These are phyloP conservation scores for Pyrrhosoma nymphula DNA, from an alignment of 2,888 invertebrate species.

Conservation along the genomic window DNA sequence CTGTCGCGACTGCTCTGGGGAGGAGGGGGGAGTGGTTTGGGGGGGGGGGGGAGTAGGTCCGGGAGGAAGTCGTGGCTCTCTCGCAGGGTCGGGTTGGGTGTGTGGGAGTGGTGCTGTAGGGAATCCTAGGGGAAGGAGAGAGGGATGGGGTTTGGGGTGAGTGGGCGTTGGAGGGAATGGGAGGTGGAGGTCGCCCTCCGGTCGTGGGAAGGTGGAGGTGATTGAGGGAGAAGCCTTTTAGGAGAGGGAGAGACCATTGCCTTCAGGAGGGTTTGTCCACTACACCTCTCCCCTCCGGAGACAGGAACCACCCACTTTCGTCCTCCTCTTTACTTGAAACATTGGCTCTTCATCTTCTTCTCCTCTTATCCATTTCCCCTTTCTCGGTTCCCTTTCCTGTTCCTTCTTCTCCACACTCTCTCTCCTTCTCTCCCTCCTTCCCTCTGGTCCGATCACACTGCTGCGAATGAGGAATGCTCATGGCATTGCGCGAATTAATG, in stretches of 20 bases:
- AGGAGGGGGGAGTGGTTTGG: neutral
- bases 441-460: too few species aligned
- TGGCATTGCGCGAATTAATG: too few species aligned
- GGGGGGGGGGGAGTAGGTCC: neutral
- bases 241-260: constrained; percentile 30
- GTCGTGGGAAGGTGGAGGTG: constrained; percentile 60
- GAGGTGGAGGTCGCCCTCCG: neutral
- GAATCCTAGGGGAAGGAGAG: neutral
- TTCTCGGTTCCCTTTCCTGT: neutral
- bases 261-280: neutral
- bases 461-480: too few species aligned
- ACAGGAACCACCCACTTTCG: constrained; percentile 3
- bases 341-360: neutral
- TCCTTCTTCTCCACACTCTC: neutral
- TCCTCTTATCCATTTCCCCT: neutral
- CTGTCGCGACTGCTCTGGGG: constrained; percentile 61
- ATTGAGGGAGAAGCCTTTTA: constrained; percentile 45
- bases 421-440: neutral
- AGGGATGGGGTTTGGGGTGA: too few species aligned
- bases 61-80: neutral
- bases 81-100: neutral
- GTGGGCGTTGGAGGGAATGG: neutral
- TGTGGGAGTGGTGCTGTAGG: neutral
- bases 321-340: neutral
- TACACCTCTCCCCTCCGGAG: neutral